These are phyloP conservation scores for Koerneria pararmatus DNA, from an alignment of 2,888 invertebrate species.

Conservation along the genomic window DNA sequence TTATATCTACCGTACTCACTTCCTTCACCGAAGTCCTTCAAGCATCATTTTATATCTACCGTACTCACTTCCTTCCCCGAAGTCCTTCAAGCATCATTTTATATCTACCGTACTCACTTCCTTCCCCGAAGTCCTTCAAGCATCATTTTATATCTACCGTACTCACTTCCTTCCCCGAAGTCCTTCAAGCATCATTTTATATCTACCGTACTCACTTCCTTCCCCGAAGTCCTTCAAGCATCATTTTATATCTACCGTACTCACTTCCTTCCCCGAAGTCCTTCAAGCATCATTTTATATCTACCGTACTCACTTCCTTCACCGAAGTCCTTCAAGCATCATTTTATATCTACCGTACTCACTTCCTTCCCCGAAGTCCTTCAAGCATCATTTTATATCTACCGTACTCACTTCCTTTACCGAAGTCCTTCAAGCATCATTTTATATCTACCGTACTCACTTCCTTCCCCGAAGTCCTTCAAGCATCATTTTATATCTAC, in stretches of 20 bases:
- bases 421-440: constrained; percentile 22
- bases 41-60: background rate
- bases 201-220: background rate
- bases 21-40: background rate
- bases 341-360: constrained; percentile 45
- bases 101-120: constrained; percentile 18
- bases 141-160: no score
- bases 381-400: constrained; percentile 12
- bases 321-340: constrained; percentile 29
- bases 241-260: background rate
- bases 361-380: constrained; percentile 48
- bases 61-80: constrained; percentile 25
- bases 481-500: constrained; percentile 26
- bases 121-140: constrained; percentile 22
- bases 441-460: constrained; percentile 48
- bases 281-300: constrained; percentile 18
- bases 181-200: background rate
- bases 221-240: background rate
- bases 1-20: background rate
- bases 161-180: no score
- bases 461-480: constrained; percentile 45
- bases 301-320: constrained; percentile 56
- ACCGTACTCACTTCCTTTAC: constrained; percentile 58
- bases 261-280: constrained; percentile 25
- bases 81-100: constrained; percentile 18